Percentiles rank a stretch among this genome's conserved stretches.
Conservation (phyloP, 2,797 vertebrate genomes). For the Clangula hyemalis region DNA sequence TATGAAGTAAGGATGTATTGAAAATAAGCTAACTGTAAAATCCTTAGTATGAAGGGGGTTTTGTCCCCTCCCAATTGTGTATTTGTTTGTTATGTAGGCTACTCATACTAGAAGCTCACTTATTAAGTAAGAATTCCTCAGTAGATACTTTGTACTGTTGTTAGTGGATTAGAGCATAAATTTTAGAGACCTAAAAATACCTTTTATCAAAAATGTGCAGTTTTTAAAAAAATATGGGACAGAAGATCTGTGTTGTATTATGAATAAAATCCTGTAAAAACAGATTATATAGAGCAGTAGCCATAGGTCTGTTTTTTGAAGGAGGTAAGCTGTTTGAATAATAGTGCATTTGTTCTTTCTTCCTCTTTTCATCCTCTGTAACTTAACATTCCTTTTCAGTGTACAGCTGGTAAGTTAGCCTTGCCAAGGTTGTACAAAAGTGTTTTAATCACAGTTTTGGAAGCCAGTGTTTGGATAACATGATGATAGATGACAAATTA, state of each 20-base stretch:
- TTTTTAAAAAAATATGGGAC: neutral
- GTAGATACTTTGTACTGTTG: neutral
- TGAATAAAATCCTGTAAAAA: neutral
- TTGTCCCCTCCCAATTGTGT: neutral
- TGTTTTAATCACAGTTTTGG: constrained; percentile 3
- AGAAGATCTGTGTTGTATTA: neutral
- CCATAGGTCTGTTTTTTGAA: neutral
- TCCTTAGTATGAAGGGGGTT: fast-evolving
- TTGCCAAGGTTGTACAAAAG: neutral
- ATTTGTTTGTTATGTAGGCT: neutral
- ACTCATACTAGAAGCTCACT: neutral
- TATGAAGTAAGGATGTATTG: neutral
- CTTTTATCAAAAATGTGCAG: neutral
- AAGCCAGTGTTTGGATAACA: neutral
- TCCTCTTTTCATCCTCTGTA: neutral
- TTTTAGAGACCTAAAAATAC: neutral
- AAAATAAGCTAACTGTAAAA: neutral
- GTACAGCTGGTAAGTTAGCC: neutral
- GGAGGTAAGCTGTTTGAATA: neutral
- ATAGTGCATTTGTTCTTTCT: neutral
- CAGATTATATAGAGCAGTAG: neutral
- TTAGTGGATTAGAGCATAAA: neutral
- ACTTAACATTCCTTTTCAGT: neutral
- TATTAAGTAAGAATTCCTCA: neutral
- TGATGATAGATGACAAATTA: neutral